Evolutionary conservation across 2,888 invertebrate genomes (phyloP).

Genomic region (Xanthorhoe designata): DNA sequence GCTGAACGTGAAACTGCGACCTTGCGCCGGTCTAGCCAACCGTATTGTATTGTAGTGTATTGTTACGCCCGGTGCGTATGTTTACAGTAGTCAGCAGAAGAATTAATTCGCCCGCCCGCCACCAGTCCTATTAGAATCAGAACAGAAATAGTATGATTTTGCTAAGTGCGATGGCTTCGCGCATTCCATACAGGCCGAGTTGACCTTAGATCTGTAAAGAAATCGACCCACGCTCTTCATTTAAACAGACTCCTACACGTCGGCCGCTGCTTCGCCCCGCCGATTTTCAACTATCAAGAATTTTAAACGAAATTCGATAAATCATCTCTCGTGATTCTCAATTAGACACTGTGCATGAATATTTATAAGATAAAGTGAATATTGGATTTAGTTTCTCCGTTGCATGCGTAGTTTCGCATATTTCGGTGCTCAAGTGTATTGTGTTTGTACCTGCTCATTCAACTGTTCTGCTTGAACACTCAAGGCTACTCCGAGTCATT

Average conservation of each 20-base stretch:
- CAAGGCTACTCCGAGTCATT: slow-evolving; percentile 16
- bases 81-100: slow-evolving; percentile 64
- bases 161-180: slow-evolving; percentile 54
- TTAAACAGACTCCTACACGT: slow-evolving; percentile 79
- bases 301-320: slow-evolving; percentile 60
- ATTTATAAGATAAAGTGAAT: slow-evolving; percentile 50
- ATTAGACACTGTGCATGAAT: slow-evolving; percentile 40
- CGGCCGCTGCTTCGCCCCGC: slow-evolving; percentile 55
- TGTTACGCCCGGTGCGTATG: slow-evolving; percentile 74
- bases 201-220: slow-evolving; percentile 75
- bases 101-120: slow-evolving; percentile 52
- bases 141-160: slow-evolving; percentile 61
- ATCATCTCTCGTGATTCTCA: slow-evolving; percentile 46
- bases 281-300: slow-evolving; percentile 55
- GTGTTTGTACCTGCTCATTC: slow-evolving; percentile 21
- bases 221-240: slow-evolving; percentile 77
- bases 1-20: slow-evolving; percentile 60
- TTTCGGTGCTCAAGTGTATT: slow-evolving; percentile 17
- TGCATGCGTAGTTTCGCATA: slow-evolving; percentile 16
- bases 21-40: slow-evolving; percentile 61
- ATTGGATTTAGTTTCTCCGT: slow-evolving; percentile 28
- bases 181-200: slow-evolving; percentile 57
- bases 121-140: slow-evolving; percentile 57
- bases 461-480: slow-evolving; percentile 24
- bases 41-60: slow-evolving; percentile 61